Evolutionary conservation across 2,888 invertebrate genomes (phyloP), one percentile per base, ranked within the genome.

Genomic region (Leptura quadrifasciata): DNA sequence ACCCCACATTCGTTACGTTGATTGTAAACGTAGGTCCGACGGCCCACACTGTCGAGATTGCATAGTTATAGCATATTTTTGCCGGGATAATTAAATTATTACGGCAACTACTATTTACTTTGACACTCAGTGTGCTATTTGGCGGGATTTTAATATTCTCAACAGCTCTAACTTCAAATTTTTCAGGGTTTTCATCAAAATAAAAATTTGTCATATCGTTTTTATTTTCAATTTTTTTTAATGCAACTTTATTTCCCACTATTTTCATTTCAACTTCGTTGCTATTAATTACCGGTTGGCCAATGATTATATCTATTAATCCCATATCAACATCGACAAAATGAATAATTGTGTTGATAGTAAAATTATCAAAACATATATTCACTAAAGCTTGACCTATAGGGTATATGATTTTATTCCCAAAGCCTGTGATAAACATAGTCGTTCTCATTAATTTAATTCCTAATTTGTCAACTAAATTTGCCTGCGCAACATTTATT

Each of bases 401-500:
- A 6, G 58, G 21, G 15, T 15, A 20, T 15, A 60, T 60, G 15
- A 60, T n/a, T 2, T 70, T 47, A 18, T 31, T 60, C 4, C 57
- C 60, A 20, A 70, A 4, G 5, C 27, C 57, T 57, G 17, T 69
- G 12, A 69, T n/a, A 10, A 18, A 55, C 5, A 20, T 35, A n/a
- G 15, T 17, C 5, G 47, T 17, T 10, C 12, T 31, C n/a, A n/a
- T 27, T 10, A 57, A 69, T 2, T 55, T 57, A 31, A 15, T 31
- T n/a, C 8, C 2, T 24, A 60, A 60, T 60, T 17, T 60, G n/a
- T 60, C 17, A 9, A 31, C 15, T 60, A 60, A 27, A 6, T 15
- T 8, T 15, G 15, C 4, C 8, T 60, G 24, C 5, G 60, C 60
- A 9, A 27, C 58, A 21, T 70, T 70, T 70, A 58, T 58, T 17